Conservation (phyloP, 92 coral and sea anemone genomes). For the Diadumene lineata region DNA sequence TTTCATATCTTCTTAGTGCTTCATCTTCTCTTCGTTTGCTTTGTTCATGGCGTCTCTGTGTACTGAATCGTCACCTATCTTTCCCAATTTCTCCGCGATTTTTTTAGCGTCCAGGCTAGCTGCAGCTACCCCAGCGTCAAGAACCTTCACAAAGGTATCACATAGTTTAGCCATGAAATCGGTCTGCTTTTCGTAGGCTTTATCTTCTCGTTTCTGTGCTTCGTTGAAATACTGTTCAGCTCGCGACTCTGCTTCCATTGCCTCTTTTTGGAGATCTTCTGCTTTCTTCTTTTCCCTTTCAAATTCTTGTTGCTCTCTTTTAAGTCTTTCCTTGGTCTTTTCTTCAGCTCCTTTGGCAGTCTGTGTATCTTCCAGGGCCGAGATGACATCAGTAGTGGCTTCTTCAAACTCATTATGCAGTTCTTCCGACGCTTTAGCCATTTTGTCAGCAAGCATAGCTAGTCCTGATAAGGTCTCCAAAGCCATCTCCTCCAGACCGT, state of each 20-base stretch:
- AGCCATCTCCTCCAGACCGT: constrained; percentile 69
- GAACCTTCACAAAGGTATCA: background rate
- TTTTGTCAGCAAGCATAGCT: constrained; percentile 37
- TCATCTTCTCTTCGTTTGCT: constrained; percentile 51
- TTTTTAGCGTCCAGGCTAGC: background rate
- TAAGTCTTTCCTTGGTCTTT: constrained; percentile 17
- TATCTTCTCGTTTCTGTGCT: constrained; percentile 49
- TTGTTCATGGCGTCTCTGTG: constrained; percentile 40
- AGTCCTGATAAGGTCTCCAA: constrained; percentile 50
- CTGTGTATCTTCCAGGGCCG: constrained; percentile 58
- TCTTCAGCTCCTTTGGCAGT: constrained; percentile 37
- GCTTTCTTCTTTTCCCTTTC: constrained; percentile 36
- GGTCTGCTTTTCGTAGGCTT: constrained; percentile 9
- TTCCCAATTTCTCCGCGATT: constrained; percentile 2
- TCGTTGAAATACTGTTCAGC: constrained; percentile 37
- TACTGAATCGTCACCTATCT: constrained; percentile 32
- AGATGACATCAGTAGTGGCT: constrained; percentile 49
- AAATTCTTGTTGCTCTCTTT: constrained; percentile 26
- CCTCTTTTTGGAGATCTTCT: constrained; percentile 33
- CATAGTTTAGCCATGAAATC: background rate
- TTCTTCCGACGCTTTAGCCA: constrained; percentile 66
- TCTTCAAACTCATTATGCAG: constrained; percentile 52
- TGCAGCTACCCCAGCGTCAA: constrained; percentile 3
- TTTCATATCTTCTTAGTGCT: constrained; percentile 42
- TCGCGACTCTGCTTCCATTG: constrained; percentile 40